Conservation (phyloP, 2,888 invertebrate species). For the Drosophila merina region DNA sequence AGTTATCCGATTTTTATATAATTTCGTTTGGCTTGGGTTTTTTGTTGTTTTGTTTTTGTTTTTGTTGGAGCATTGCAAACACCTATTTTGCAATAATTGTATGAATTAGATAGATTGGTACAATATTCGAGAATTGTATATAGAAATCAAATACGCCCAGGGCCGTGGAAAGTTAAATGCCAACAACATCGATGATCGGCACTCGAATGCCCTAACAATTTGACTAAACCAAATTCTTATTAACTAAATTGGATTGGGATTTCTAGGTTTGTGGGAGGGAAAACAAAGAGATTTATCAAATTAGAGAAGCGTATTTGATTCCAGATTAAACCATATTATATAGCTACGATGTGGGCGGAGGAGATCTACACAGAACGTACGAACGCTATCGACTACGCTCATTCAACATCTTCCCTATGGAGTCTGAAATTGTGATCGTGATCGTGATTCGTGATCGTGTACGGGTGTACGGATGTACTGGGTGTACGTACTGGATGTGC, state of each 20-base stretch:
- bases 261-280: background rate
- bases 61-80: constrained; percentile 71
- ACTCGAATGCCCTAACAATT: constrained; percentile 48
- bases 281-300: constrained; percentile 49
- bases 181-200: constrained; percentile 47
- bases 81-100: constrained; percentile 18
- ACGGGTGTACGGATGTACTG: constrained; percentile 1
- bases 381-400: constrained; percentile 19
- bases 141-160: constrained; percentile 73
- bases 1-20: constrained; percentile 19
- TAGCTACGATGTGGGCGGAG: constrained; percentile 72
- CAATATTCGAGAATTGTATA: constrained; percentile 69
- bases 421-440: constrained; percentile 14
- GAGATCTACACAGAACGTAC: constrained; percentile 65
- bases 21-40: constrained; percentile 34
- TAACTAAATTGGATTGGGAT: constrained; percentile 43
- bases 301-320: constrained; percentile 71
- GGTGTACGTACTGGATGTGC: constrained; percentile 23
- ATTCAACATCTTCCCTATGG: constrained; percentile 26
- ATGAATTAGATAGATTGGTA: constrained; percentile 39
- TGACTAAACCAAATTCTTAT: constrained; percentile 51
- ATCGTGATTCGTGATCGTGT: constrained; percentile 1
- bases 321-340: constrained; percentile 76
- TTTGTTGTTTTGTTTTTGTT: constrained; percentile 4
- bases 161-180: constrained; percentile 56